These are phyloP conservation scores for Melanerpes aurifrons DNA, from an alignment of 2,113 vertebrate genomes.

Conservation along the genomic window DNA sequence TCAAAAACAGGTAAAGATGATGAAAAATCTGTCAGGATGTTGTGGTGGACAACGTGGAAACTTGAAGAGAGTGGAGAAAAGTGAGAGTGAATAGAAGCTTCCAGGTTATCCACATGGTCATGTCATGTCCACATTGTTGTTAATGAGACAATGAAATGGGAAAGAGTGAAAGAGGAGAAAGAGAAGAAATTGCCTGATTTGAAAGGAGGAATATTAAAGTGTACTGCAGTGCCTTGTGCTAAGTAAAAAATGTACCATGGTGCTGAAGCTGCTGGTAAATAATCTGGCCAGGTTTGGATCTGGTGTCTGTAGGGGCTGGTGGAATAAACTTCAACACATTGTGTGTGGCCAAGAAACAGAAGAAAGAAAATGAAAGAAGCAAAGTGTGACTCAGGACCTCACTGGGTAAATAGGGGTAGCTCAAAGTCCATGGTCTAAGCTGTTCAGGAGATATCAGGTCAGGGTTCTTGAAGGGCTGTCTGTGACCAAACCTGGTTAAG, in stretches of 20 bases:
- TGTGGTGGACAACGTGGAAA: not conserved
- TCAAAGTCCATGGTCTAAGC: not conserved
- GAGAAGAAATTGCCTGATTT: not conserved
- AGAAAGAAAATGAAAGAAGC: not conserved
- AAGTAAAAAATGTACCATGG: not conserved
- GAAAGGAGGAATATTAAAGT: not conserved
- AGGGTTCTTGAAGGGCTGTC: not conserved
- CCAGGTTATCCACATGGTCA: not conserved
- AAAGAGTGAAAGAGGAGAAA: not conserved
- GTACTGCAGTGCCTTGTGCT: not conserved
- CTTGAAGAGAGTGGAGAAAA: not conserved
- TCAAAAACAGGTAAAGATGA: not conserved
- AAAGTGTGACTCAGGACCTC: not conserved
- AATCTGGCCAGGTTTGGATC: not conserved
- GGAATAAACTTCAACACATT: not conserved
- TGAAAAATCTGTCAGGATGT: not conserved
- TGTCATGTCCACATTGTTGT: not conserved
- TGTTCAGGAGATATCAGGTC: not conserved
- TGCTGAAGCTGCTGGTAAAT: not conserved
- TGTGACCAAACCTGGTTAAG: not conserved
- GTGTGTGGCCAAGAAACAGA: not conserved
- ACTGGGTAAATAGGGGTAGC: rapidly evolving
- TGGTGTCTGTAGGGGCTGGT: too few species aligned
- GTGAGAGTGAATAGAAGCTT: not conserved
- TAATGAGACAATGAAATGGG: not conserved